A percentile compares a stretch with the other conserved stretches of the same genome.
These are phyloP conservation scores for Halocynthia roretzi DNA, from an alignment of 23 tunicate species.

Conservation along the genomic window DNA sequence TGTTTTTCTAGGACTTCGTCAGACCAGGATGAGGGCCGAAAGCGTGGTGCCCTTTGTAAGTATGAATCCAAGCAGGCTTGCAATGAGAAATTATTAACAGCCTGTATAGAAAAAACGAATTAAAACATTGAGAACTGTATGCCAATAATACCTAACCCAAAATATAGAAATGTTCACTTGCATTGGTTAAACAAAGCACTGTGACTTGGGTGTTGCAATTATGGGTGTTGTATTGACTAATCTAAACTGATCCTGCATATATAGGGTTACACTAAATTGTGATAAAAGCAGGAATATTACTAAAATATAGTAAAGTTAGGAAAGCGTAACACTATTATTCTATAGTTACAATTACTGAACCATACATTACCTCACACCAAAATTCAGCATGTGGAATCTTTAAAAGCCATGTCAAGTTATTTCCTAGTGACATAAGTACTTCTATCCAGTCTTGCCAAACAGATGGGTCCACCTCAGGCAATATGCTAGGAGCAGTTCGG, in stretches of 20 bases:
- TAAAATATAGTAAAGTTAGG: too few relatives aligned
- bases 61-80: slow-evolving; percentile 61
- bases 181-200: too few relatives aligned
- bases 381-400: slow-evolving; percentile 47
- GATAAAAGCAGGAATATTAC: too few relatives aligned
- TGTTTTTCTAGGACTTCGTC: slow-evolving; percentile 44
- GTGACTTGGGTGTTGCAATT: too few relatives aligned
- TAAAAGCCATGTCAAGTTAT: slow-evolving; percentile 50
- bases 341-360: too few relatives aligned
- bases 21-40: slow-evolving; percentile 31
- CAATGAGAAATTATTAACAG: slow-evolving; percentile 51
- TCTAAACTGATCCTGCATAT: too few relatives aligned
- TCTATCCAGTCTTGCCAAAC: slow-evolving; percentile 26
- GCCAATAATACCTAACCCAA: too few relatives aligned
- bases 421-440: neutral
- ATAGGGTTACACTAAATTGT: too few relatives aligned
- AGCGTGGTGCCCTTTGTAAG: slow-evolving; percentile 59
- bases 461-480: slow-evolving; percentile 18
- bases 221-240: too few relatives aligned
- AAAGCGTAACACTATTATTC: too few relatives aligned
- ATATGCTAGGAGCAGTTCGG: slow-evolving; percentile 16
- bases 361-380: slow-evolving; percentile 71
- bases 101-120: slow-evolving; percentile 21
- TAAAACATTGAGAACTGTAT: neutral
- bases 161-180: too few relatives aligned